A percentile compares a stretch with the other conserved stretches of the same genome.
Conservation (phyloP, 2,888 invertebrate species). For the Hyles lineata region DNA sequence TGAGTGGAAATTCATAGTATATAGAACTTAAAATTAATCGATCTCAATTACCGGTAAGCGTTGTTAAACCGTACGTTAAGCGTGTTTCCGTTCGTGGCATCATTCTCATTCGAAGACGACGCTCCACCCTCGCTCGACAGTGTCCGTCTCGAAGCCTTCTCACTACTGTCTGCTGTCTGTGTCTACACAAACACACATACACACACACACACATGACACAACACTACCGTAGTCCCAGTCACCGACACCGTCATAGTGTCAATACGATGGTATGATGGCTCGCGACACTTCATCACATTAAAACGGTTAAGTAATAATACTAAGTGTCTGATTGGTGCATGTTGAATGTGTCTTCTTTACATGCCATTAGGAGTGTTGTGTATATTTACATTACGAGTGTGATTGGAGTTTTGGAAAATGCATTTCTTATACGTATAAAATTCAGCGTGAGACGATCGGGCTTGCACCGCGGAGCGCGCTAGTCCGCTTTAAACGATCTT, state of each 20-base stretch:
- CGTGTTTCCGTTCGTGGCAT: constrained; percentile 53
- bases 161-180: constrained; percentile 47
- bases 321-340: constrained; percentile 75
- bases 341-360: constrained; percentile 80
- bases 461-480: constrained; percentile 81
- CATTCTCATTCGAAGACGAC: constrained; percentile 28
- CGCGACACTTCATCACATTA: constrained; percentile 43
- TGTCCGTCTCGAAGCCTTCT: constrained; percentile 63
- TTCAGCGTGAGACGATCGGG: constrained; percentile 69
- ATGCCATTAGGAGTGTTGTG: constrained; percentile 75
- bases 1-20: constrained; percentile 71
- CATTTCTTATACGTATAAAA: constrained; percentile 80
- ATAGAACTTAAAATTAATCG: constrained; percentile 78
- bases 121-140: constrained; percentile 49
- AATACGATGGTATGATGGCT: constrained; percentile 18
- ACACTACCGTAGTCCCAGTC: constrained; percentile 34
- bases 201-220: neutral
- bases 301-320: constrained; percentile 61
- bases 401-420: constrained; percentile 76
- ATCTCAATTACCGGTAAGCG: constrained; percentile 82
- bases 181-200: constrained; percentile 27
- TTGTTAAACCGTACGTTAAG: constrained; percentile 69
- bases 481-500: constrained; percentile 64
- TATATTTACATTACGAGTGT: constrained; percentile 72
- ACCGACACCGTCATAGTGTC: constrained; percentile 26